Conservation (phyloP, 2,797 vertebrate genomes). For the Hylomyscus alleni region DNA sequence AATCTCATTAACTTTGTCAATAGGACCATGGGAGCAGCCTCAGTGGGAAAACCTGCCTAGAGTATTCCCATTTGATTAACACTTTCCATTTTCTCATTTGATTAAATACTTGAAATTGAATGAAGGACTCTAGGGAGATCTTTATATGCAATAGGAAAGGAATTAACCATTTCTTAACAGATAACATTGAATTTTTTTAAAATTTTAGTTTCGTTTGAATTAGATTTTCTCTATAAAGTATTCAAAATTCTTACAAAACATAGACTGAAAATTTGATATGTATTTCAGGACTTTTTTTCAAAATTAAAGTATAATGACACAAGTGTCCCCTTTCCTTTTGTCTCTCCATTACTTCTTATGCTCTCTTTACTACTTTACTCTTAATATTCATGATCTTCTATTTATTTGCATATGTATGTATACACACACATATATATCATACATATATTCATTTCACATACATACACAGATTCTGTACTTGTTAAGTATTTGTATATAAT, state of each 20-base stretch:
- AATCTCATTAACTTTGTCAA: constrained; percentile 83
- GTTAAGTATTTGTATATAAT: background rate
- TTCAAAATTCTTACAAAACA: background rate
- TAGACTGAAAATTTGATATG: background rate
- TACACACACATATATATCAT: background rate
- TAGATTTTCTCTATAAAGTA: background rate
- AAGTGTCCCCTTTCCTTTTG: accelerated
- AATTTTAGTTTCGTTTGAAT: background rate
- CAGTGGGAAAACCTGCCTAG: constrained; percentile 68
- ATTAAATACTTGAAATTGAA: constrained; percentile 82
- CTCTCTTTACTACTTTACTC: background rate
- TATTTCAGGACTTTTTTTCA: background rate
- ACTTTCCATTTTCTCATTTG: constrained; percentile 75
- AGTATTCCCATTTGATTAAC: constrained; percentile 78
- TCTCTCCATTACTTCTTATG: accelerated
- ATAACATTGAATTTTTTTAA: background rate
- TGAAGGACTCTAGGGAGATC: constrained; percentile 35
- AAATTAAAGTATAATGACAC: background rate
- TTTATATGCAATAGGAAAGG: background rate
- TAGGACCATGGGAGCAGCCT: constrained; percentile 60
- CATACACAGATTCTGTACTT: background rate
- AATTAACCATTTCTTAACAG: constrained; percentile 48
- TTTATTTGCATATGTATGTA: background rate
- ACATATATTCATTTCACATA: background rate
- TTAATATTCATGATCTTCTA: background rate